These are phyloP conservation scores for Metopolophium dirhodum DNA, from an alignment of 1,140 invertebrate species.

Conservation along the genomic window DNA sequence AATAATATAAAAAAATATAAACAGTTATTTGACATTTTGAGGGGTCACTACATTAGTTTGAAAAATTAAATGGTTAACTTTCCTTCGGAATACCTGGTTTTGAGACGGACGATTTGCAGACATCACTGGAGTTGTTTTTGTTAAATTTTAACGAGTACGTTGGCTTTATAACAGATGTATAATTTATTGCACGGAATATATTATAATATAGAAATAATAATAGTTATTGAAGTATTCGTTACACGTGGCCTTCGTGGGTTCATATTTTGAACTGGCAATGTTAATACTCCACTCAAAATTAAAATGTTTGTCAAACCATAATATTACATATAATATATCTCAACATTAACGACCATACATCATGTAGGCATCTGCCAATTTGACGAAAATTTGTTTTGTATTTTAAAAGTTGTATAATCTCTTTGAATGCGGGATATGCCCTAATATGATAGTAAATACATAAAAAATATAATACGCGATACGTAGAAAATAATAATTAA, in stretches of 20 bases:
- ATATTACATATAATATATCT: neutral
- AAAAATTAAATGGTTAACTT: no score
- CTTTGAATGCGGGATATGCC: neutral
- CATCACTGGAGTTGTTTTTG: no score
- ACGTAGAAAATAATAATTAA: no score
- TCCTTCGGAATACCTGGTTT: no score
- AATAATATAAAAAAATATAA: no score
- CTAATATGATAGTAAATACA: no score
- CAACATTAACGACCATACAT: neutral
- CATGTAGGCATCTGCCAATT: neutral
- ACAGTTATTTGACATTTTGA: no score
- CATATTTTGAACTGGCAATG: neutral
- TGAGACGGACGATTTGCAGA: no score
- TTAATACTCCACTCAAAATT: neutral
- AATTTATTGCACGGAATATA: neutral
- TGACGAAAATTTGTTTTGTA: neutral
- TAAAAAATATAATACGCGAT: no score
- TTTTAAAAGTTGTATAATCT: neutral
- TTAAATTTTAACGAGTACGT: neutral
- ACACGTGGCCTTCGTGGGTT: neutral
- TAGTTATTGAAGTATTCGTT: neutral
- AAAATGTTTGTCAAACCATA: neutral
- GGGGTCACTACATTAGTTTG: no score
- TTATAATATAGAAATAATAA: neutral
- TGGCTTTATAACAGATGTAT: neutral